Conservation (phyloP, 1,140 invertebrate species). For the Temnothorax nylanderi region DNA sequence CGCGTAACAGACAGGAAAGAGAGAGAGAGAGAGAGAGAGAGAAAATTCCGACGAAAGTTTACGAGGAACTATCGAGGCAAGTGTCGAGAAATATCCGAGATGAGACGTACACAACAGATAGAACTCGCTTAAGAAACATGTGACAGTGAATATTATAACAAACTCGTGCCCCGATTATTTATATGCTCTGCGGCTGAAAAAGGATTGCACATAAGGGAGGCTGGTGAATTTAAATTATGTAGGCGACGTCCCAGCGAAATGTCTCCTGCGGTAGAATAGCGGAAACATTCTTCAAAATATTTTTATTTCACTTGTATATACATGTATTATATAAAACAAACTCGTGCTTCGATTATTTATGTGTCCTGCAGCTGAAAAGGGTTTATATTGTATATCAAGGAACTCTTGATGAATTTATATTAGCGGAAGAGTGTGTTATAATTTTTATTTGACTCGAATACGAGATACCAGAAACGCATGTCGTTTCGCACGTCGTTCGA, state of each 20-base stretch:
- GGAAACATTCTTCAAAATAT: constrained; percentile 21
- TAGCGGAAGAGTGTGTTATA: neutral
- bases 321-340: neutral
- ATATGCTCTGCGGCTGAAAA: neutral
- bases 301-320: constrained; percentile 1
- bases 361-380: neutral
- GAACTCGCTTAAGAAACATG: constrained; percentile 25
- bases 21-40: neutral
- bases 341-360: constrained; percentile 39
- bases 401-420: neutral
- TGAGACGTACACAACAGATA: neutral
- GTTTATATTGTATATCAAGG: neutral
- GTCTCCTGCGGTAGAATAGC: neutral
- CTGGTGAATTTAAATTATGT: constrained; percentile 45
- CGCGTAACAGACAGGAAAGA: neutral
- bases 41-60: constrained; percentile 1
- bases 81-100: constrained; percentile 9
- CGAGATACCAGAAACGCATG: neutral
- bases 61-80: constrained; percentile 8
- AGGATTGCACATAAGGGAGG: constrained; percentile 1
- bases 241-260: neutral
- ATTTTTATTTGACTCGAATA: neutral
- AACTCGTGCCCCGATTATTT: constrained; percentile 42
- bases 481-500: neutral
- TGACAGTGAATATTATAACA: constrained; percentile 41